Percentiles rank a stretch among this genome's conserved stretches.
Conservation (phyloP, 2,113 vertebrate species). For the Callipepla squamata region DNA sequence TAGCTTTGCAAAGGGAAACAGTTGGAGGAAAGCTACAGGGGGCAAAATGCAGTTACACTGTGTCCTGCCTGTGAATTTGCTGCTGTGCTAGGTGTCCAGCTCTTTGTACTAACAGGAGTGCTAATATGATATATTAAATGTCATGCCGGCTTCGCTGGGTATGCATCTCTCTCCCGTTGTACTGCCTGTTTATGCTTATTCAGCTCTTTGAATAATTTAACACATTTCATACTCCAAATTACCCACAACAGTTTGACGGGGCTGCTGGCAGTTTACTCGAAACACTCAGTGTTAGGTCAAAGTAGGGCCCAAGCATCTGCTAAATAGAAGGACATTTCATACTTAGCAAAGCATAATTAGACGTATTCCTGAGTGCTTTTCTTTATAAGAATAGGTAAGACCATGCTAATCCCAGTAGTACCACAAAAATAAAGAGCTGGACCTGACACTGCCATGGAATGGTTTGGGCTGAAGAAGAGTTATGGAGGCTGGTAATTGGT, state of each 20-base stretch:
- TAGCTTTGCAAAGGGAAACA: conserved; percentile 4
- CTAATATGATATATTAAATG: conserved; percentile 92
- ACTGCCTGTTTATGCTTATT: conserved; percentile 91
- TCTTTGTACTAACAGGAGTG: conserved; percentile 83
- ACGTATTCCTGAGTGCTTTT: conserved; percentile 53
- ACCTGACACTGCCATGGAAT: background rate
- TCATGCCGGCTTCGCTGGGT: conserved; percentile 85
- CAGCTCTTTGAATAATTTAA: conserved; percentile 93
- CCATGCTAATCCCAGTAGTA: background rate
- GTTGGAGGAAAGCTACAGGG: background rate
- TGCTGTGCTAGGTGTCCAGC: conserved; percentile 67
- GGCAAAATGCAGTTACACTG: background rate
- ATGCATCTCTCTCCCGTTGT: conserved; percentile 79
- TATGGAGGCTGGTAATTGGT: background rate
- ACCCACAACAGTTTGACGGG: conserved; percentile 87
- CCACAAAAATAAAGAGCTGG: background rate
- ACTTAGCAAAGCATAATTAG: conserved; percentile 81
- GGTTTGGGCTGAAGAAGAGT: background rate
- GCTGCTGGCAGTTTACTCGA: conserved; percentile 84
- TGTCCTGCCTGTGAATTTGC: conserved; percentile 27
- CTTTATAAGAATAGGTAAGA: conserved; percentile 45
- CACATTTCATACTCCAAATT: conserved; percentile 93
- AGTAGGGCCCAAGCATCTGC: conserved; percentile 80
- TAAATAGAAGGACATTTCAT: conserved; percentile 81
- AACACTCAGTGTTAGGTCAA: conserved; percentile 83